phyloP scores from a whole-genome alignment of 2,888 invertebrate genomes.

The Dioctria rufipes region DNA sequence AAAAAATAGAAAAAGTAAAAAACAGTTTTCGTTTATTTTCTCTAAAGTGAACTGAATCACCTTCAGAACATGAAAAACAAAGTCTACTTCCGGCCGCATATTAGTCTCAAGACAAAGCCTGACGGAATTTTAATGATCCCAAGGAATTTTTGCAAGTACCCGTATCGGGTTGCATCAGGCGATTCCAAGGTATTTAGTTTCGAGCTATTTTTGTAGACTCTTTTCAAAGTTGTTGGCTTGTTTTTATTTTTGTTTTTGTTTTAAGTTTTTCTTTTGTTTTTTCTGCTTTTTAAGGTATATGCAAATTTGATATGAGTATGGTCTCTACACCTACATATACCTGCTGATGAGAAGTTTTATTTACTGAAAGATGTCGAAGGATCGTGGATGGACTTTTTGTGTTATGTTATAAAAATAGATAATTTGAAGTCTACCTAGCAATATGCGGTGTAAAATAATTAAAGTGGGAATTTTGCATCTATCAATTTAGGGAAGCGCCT shows the following conservation, averaged over 20 bases:
- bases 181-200: slow-evolving; percentile 47
- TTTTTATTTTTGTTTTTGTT: not conserved
- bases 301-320: slow-evolving; percentile 32
- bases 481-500: too few species aligned
- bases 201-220: slow-evolving; percentile 35
- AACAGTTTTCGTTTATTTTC: not conserved
- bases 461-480: too few species aligned
- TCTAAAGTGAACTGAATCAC: slow-evolving; percentile 45
- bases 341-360: too few species aligned
- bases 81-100: slow-evolving; percentile 46
- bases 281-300: not conserved
- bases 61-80: slow-evolving; percentile 44
- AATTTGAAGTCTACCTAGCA: too few species aligned
- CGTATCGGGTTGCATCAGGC: slow-evolving; percentile 39
- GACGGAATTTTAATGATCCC: slow-evolving; percentile 49
- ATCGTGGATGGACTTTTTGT: too few species aligned
- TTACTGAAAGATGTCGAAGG: too few species aligned
- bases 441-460: too few species aligned
- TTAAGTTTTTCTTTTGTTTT: too few species aligned
- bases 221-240: not conserved
- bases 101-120: slow-evolving; percentile 40
- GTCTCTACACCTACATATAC: too few species aligned
- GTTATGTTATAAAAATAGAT: too few species aligned
- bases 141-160: slow-evolving; percentile 50
- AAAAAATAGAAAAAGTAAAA: not conserved